A percentile compares a stretch with the other conserved stretches of the same genome.
Conservation (phyloP, 2,797 vertebrate species). For the Cossypha dichroa region DNA sequence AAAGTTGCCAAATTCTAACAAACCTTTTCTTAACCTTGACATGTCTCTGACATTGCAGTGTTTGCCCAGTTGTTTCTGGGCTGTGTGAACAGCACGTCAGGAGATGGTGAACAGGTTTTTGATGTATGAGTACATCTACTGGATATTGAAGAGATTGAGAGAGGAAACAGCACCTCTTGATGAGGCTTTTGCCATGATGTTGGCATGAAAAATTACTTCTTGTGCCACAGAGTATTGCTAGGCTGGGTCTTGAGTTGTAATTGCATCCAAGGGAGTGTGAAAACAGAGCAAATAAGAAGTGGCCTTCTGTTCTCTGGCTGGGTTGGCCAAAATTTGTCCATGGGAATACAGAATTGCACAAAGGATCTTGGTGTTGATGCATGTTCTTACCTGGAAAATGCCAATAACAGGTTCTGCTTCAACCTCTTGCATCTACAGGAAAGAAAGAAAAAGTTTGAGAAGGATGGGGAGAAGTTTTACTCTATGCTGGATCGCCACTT, state of each 20-base stretch:
- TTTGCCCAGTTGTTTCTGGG: neutral
- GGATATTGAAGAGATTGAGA: neutral
- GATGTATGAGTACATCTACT: fast-evolving
- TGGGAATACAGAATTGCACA: neutral
- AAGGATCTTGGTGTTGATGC: neutral
- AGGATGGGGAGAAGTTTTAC: constrained; percentile 96
- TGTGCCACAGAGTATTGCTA: neutral
- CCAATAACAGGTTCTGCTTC: neutral
- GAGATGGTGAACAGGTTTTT: neutral
- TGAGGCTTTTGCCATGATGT: neutral
- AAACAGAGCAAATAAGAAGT: neutral
- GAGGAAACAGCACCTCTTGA: fast-evolving
- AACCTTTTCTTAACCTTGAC: neutral
- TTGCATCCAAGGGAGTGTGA: neutral
- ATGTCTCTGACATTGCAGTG: neutral
- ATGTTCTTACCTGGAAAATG: neutral
- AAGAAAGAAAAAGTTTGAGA: constrained; percentile 96
- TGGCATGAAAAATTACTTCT: neutral
- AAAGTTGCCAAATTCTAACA: neutral
- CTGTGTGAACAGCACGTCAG: neutral
- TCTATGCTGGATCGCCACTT: constrained; percentile 93
- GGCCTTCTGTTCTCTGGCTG: neutral
- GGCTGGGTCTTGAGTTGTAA: neutral
- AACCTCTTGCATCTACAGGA: constrained; percentile 79
- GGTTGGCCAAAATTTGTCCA: neutral